Percentiles rank a stretch among this genome's conserved stretches.
phyloP scores from a whole-genome alignment of 2,888 invertebrate genomes.

The Platycnemis pennipes region DNA sequence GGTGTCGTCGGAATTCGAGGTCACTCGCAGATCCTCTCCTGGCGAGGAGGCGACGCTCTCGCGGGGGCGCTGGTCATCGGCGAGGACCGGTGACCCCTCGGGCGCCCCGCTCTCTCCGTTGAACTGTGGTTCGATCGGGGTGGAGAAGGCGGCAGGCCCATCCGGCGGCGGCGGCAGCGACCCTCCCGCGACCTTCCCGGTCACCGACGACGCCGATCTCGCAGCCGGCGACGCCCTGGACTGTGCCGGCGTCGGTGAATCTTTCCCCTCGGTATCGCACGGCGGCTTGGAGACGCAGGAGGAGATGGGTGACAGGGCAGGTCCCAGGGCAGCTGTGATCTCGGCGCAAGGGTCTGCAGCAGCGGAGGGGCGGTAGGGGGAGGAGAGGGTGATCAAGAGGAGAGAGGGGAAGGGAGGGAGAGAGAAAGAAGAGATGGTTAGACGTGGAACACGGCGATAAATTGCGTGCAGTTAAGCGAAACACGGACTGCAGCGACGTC shows the following conservation, averaged over 20 bases:
- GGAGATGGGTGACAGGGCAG: slow-evolving; percentile 49
- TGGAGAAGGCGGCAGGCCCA: slow-evolving; percentile 25
- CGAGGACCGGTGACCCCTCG: slow-evolving; percentile 27
- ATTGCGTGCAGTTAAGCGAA: slow-evolving; percentile 68
- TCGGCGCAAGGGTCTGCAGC: slow-evolving; percentile 57
- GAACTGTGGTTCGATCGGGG: slow-evolving; percentile 33
- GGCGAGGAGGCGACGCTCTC: background rate
- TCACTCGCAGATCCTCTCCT: slow-evolving; percentile 62
- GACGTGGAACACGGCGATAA: slow-evolving; percentile 65
- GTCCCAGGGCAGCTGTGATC: slow-evolving; percentile 63
- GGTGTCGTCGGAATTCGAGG: slow-evolving; percentile 60
- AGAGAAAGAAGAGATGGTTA: slow-evolving; percentile 31
- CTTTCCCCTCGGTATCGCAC: slow-evolving; percentile 38
- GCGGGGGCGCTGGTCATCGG: slow-evolving; percentile 4
- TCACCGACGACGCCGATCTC: background rate
- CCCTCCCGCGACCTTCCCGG: background rate
- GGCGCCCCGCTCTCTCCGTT: background rate
- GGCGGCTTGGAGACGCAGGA: background rate
- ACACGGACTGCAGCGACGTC: slow-evolving; percentile 67
- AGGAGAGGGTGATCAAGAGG: background rate
- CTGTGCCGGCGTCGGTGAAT: background rate
- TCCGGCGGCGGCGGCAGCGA: background rate
- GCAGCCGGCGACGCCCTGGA: slow-evolving; percentile 8
- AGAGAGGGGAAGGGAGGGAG: background rate
- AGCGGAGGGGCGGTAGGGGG: slow-evolving; percentile 7